These are phyloP conservation scores for Pammene aurita DNA, from an alignment of 2,888 invertebrate genomes.

Conservation along the genomic window DNA sequence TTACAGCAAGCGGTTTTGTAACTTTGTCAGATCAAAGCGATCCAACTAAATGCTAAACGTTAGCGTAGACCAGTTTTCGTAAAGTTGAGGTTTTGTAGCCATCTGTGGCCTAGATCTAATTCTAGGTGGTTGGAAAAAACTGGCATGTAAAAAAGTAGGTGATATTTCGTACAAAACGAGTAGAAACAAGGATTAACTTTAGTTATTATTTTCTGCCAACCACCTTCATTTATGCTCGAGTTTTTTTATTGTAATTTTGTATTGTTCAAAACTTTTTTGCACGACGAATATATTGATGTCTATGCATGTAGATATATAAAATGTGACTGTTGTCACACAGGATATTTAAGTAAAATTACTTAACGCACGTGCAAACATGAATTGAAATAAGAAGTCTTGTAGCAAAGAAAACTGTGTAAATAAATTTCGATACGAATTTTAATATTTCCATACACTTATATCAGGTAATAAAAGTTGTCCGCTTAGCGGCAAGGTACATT, in stretches of 20 bases:
- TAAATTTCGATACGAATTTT: slow-evolving; percentile 71
- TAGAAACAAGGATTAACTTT: no score
- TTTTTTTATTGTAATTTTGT: background rate
- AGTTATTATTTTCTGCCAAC: background rate
- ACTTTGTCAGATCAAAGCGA: slow-evolving; percentile 19
- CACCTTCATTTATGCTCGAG: background rate
- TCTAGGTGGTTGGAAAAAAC: background rate
- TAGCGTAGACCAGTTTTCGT: background rate
- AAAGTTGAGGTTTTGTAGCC: background rate
- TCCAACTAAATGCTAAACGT: background rate
- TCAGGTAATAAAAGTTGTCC: slow-evolving; percentile 79
- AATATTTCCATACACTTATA: slow-evolving; percentile 63
- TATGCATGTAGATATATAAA: background rate
- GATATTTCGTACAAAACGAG: no score
- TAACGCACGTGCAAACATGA: background rate
- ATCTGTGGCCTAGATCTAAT: background rate
- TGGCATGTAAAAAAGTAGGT: background rate
- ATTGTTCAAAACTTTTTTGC: slow-evolving; percentile 7
- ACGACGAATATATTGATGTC: background rate
- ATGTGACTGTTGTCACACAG: background rate
- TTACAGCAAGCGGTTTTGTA: slow-evolving; percentile 12
- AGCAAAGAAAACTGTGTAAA: slow-evolving; percentile 58
- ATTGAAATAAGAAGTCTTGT: background rate
- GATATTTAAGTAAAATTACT: background rate
- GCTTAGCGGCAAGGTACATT: slow-evolving; percentile 82